Conservation (phyloP, 2,888 invertebrate species). For the Meloe dianella region DNA sequence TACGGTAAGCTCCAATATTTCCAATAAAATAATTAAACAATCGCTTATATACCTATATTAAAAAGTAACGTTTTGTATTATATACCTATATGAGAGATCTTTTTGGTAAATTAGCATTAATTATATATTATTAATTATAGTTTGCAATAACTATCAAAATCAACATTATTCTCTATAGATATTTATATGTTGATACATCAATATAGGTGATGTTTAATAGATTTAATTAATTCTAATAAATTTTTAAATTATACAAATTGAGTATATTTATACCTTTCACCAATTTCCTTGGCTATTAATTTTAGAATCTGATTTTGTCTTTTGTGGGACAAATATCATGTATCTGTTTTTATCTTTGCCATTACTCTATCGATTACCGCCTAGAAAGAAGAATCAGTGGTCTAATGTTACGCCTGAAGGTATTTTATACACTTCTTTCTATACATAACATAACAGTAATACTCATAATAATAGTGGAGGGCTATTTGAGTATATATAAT, state of each 20-base stretch:
- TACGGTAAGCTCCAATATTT: too few relatives aligned
- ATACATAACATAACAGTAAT: neutral
- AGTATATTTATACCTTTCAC: neutral
- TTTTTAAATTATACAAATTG: neutral
- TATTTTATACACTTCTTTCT: neutral
- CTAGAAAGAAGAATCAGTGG: slow-evolving; percentile 7
- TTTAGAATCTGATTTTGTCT: neutral
- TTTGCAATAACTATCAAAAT: neutral
- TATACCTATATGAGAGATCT: too few relatives aligned
- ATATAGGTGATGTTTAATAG: neutral
- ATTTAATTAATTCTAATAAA: neutral
- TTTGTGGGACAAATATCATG: slow-evolving; percentile 3
- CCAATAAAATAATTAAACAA: too few relatives aligned
- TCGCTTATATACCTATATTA: too few relatives aligned
- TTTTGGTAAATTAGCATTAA: neutral
- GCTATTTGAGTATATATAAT: neutral
- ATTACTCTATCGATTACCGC: slow-evolving; percentile 7
- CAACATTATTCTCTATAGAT: too few relatives aligned
- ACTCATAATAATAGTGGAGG: slow-evolving; percentile 4
- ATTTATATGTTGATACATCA: neutral
- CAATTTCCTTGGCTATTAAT: neutral
- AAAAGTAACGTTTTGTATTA: too few relatives aligned
- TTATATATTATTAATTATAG: neutral
- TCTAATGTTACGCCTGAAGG: neutral
- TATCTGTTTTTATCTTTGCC: slow-evolving; percentile 2